A percentile compares a stretch with the other conserved stretches of the same genome.
These are phyloP conservation scores for Pogonus chalceus DNA, from an alignment of 1,140 invertebrate species.

Conservation along the genomic window DNA sequence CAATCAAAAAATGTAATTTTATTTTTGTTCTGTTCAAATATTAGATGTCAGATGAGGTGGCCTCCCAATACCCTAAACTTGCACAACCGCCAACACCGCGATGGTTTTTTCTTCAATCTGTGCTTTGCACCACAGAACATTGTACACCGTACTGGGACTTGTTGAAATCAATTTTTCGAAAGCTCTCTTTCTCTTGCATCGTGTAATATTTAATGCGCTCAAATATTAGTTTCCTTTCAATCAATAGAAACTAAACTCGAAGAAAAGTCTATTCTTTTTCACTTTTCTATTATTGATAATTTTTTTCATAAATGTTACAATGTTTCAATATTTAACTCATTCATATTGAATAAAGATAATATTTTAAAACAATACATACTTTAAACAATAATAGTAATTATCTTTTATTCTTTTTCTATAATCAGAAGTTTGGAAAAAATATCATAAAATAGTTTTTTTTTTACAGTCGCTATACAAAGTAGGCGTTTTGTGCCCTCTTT, in stretches of 20 bases:
- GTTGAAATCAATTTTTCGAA: neutral
- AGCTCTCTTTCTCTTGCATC: neutral
- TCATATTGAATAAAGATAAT: conserved; percentile 24
- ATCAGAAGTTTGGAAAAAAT: no score
- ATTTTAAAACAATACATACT: no score
- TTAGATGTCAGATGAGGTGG: neutral
- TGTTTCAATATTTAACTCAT: conserved; percentile 29
- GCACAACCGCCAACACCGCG: neutral
- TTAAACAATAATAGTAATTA: no score
- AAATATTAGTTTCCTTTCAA: conserved; percentile 4
- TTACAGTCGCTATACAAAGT: no score
- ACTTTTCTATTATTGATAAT: no score
- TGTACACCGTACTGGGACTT: no score
- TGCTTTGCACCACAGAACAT: no score
- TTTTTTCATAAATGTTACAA: no score
- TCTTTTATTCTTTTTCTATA: no score
- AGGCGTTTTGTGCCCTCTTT: no score
- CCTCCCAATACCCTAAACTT: neutral
- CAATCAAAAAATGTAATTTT: neutral
- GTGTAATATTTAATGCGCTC: conserved; percentile 4
- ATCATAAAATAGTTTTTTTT: no score
- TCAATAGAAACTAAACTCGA: neutral
- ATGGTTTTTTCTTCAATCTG: no score
- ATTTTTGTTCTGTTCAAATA: neutral
- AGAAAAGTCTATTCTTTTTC: conserved; percentile 9